Conservation (phyloP, 2,113 vertebrate genomes). For the Globicephala melas region DNA sequence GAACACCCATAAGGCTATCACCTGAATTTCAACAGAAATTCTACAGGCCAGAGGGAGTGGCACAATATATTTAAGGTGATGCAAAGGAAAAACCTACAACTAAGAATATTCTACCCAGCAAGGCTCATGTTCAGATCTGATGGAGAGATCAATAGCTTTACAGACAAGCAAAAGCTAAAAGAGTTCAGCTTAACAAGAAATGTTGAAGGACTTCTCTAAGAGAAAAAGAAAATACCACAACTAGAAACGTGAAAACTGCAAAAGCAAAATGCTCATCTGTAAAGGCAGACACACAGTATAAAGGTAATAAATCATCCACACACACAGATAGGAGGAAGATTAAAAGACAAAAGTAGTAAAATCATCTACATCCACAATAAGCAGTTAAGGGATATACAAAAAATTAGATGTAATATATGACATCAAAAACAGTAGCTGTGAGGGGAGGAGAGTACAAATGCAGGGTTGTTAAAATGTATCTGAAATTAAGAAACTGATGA, state of each 20-base stretch:
- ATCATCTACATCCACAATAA: background rate
- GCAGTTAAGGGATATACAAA: background rate
- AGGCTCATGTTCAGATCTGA: background rate
- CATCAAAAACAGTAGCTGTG: background rate
- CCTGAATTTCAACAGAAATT: background rate
- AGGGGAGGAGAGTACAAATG: background rate
- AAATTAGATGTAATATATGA: background rate
- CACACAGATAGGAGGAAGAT: background rate
- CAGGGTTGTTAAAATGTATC: background rate
- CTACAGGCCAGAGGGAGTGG: background rate
- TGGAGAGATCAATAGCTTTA: background rate
- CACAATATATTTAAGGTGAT: background rate
- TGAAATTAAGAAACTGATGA: background rate
- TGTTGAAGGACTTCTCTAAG: background rate
- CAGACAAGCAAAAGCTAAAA: background rate
- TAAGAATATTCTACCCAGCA: background rate
- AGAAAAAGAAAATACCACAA: background rate
- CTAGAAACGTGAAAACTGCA: background rate
- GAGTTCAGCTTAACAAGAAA: background rate
- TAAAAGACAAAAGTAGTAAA: background rate
- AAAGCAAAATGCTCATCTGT: background rate
- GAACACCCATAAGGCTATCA: background rate
- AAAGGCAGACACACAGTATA: background rate
- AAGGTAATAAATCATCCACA: background rate
- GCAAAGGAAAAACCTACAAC: background rate